Base-by-base conservation (phyloP, 1,140 invertebrate species). In the Diorhabda carinulata region DNA sequence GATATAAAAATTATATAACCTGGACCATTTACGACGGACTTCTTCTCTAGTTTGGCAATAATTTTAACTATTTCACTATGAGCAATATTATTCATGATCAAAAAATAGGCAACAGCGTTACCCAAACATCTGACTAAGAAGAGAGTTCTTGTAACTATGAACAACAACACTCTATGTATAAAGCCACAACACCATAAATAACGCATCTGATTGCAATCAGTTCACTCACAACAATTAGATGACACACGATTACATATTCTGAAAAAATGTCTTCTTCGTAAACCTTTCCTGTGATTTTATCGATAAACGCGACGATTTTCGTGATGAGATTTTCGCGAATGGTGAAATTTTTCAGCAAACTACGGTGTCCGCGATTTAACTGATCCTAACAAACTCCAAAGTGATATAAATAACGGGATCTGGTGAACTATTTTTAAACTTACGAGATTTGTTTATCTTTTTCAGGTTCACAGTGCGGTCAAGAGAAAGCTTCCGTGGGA, bases 61-160 rank as follows among this genome's bases (percentile, higher is more conserved):
- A 65, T 65, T 57, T 43, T 65, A 47, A 65, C 64, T 57, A 65
- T 65, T 43, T 65, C 64, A 4, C 64, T 43, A 52, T 65, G 64
- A 6, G 64, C 10, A 47, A 65, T 57, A 43, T 9, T 56, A 43
- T 65, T 65, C 64, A 65, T 65, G 47, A 57, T 65, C 45, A 65
- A 40, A 41, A 40, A 62, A 57, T 40, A 40, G 45, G 47, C 64
- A 65, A 57, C 64, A 62, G 41, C 10, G 41, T 62, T 57, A 65
- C 56, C 25, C 47, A 65, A 9, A 57, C 64, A 65, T 57, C 41
- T 65, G 47, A 65, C 52, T 41, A 57, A 56, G 25, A 65, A 57
- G 2, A 64, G 52, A 25, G 59, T 52, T 52, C 41, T 57, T n/a
- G 64, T 43, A 57, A 57, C 40, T 7, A 56, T 47, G 44, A 65